These are phyloP conservation scores for Oceanodroma tethys DNA, from an alignment of 2,113 vertebrate species.

Conservation along the genomic window DNA sequence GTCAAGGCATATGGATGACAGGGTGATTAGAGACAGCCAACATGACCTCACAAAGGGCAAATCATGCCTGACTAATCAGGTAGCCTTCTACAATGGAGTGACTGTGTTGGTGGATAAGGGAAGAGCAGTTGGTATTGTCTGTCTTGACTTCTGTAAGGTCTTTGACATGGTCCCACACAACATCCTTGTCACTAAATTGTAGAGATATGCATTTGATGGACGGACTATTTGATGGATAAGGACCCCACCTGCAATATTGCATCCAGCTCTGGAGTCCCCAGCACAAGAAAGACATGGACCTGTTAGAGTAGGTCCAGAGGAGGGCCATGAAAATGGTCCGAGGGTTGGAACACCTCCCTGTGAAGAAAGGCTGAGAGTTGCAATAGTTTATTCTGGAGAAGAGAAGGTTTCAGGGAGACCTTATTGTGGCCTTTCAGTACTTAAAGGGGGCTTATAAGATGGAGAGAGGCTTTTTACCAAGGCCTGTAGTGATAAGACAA, in stretches of 20 bases:
- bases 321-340: neutral
- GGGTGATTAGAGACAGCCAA: neutral
- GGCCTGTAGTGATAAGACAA: no score
- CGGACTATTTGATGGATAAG: neutral
- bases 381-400: neutral
- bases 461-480: no score
- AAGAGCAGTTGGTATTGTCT: neutral
- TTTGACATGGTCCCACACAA: neutral
- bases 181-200: neutral
- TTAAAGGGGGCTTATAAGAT: no score
- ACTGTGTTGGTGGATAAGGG: neutral
- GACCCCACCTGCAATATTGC: neutral
- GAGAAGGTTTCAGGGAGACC: no score
- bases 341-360: neutral
- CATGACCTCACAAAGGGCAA: neutral
- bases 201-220: neutral
- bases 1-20: neutral
- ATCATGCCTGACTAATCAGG: neutral
- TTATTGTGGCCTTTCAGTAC: no score
- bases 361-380: neutral
- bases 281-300: neutral
- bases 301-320: neutral
- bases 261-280: neutral
- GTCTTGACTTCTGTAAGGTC: neutral
- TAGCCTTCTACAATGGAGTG: neutral